Evolutionary conservation across 2,888 invertebrate genomes (phyloP).

Genomic region (Halictus quadricinctus): DNA sequence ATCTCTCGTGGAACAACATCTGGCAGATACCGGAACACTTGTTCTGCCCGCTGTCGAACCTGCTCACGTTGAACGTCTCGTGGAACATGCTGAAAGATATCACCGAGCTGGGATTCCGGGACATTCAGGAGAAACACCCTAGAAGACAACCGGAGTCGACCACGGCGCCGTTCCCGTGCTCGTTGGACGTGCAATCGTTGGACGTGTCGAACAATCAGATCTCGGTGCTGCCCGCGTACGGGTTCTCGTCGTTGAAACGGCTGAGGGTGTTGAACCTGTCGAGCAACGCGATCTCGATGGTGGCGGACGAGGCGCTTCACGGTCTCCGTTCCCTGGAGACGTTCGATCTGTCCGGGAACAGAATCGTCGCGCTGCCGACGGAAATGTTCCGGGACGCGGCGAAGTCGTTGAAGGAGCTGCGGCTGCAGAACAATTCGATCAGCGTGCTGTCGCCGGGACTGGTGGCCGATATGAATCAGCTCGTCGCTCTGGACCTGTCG

Average conservation of each 20-base stretch:
- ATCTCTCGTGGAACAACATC: constrained; percentile 94
- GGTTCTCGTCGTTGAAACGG: constrained; percentile 91
- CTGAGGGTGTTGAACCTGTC: constrained; percentile 92
- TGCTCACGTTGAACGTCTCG: constrained; percentile 92
- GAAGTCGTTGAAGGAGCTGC: constrained; percentile 92
- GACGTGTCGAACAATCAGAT: constrained; percentile 94
- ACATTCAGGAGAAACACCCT: constrained; percentile 84
- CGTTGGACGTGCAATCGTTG: constrained; percentile 91
- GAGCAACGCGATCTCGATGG: constrained; percentile 94
- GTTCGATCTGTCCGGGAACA: constrained; percentile 95
- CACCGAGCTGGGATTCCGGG: constrained; percentile 92
- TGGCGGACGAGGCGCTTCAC: constrained; percentile 91
- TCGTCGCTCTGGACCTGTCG: constrained; percentile 93
- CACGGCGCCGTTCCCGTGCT: constrained; percentile 84
- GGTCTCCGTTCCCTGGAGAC: constrained; percentile 92
- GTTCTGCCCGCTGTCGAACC: constrained; percentile 91
- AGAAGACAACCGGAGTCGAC: constrained; percentile 84
- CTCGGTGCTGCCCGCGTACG: constrained; percentile 91
- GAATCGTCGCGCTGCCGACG: constrained; percentile 93
- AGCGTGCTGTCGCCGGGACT: constrained; percentile 92
- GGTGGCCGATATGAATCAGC: constrained; percentile 92
- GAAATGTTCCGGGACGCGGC: constrained; percentile 92
- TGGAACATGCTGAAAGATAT: constrained; percentile 94
- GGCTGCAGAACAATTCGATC: constrained; percentile 95
- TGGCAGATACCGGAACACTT: constrained; percentile 94